Base-by-base conservation (phyloP, 2,888 invertebrate species). In the Orthosia incerta region DNA sequence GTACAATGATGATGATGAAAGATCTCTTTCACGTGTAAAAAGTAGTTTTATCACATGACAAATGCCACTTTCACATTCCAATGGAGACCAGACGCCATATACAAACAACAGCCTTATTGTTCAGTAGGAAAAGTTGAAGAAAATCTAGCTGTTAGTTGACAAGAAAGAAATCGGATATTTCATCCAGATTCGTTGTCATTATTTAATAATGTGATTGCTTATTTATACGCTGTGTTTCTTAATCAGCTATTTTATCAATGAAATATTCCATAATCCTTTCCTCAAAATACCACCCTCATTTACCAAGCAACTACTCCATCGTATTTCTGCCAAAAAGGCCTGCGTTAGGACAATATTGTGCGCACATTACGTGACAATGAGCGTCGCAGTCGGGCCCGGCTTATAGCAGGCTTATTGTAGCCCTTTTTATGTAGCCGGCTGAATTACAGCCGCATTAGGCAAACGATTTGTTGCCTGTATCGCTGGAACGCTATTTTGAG, bases 361-460 rank as follows among this genome's bases (percentile, higher is more conserved):
- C 79, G 82, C 61, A 86, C 74, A 84, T 84, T 84, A 84, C 76
- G 84, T 85, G 86, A 84, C 86, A 86, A 86, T 83, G 86, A 76
- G 66, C 67, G 60, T 20, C 75, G 59, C 79, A 80, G 76, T 69
- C 75, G 86, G 70, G 70, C 79, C 71, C 46, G 82, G 74, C 79
- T 79, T 85, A 79, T 62, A 60, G 79, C 60, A 60, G 73, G 72
- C 76, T 79, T 86, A 82, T 67, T 85, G 76, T 79, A 74, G 79
- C 67, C 76, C 76, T 76, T 86, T 86, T 86, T 85, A 86, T 77
- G 77, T 68, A 50, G 70, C 71, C 60, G 31, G 67, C 74, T 76
- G 85, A 82, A 85, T 86, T 75, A 84, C 82, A 63, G n/a, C 23
- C 62, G 59, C 80, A 78, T 86, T 85, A 80, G 70, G 60, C 70